Evolutionary conservation across 2,113 vertebrate genomes (phyloP), one percentile per base, ranked within the genome.

Genomic region (Thamnophis sirtalis): DNA sequence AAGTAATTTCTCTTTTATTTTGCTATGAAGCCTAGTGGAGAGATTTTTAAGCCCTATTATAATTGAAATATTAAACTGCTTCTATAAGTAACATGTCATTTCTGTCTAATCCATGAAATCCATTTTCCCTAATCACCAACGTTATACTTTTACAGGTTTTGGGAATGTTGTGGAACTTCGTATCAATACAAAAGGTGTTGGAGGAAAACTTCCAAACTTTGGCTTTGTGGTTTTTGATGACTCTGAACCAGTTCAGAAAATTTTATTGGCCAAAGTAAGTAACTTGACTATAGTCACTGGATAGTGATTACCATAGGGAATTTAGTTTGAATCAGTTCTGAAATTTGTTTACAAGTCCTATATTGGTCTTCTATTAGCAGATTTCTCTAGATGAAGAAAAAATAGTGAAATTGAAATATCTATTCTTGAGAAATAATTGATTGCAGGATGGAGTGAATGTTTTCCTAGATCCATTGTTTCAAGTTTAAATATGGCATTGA

Each of bases 211-310:
- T 94, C 99, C 99, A 89, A 99, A 99, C 96, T 99, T 99, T 96
- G 99, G 99, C 90, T 99, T 99, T 55, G 99, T 99, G 95, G 99
- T 99, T 53, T 99, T 99, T 96, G 99, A 99, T 0, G 99, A 99
- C 95, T 98, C 98, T 54, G 99, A 99, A 86, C 98, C 99, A 0
- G 99, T 99, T 96, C 99, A 99, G 95, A 98, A 98, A 97, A 99
- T 99, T 97, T 96, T 99, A 96, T 98, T 98, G 96, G 99, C 98
- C 93, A 99, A 99, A 98, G 99, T 99, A 98, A 97, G 98, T 97
- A 96, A 9, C n/a, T 22, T 89, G 51, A 33, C 49, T n/a, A 51
- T 28, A 86, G 26, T 93, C 63, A 24, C 55, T 3, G 0, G 38
- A 73, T 58, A 0, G 24, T 63, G 49, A 51, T 33, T 56, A 26